These are phyloP conservation scores for Xyrichtys novacula DNA, from an alignment of 2,797 vertebrate genomes.

Conservation along the genomic window DNA sequence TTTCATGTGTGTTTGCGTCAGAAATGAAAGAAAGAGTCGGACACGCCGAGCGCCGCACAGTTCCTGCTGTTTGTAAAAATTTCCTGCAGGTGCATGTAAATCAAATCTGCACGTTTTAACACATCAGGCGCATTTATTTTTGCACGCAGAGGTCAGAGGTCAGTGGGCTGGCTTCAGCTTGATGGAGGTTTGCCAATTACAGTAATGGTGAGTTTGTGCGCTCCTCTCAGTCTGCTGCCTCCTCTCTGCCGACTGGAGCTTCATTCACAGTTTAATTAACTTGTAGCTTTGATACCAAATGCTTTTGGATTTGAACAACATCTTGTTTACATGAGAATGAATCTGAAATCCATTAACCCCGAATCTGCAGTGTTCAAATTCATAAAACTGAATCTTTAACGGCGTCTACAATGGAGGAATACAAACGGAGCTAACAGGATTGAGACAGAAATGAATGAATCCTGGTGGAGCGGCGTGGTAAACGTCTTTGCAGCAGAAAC, in stretches of 20 bases:
- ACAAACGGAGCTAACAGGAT: not conserved
- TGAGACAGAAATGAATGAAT: too few relatives aligned
- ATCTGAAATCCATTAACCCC: conserved; percentile 9
- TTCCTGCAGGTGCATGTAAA: not conserved
- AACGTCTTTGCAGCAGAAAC: not conserved
- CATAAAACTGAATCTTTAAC: conserved; percentile 2
- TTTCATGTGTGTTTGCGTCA: conserved; percentile 29
- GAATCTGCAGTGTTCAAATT: not conserved
- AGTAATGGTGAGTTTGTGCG: not conserved
- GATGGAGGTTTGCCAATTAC: conserved; percentile 17
- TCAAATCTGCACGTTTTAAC: conserved; percentile 5
- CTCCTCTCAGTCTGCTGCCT: not conserved
- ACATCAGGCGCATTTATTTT: not conserved
- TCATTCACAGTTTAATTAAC: conserved; percentile 14
- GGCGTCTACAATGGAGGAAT: not conserved
- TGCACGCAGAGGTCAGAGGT: conserved; percentile 31
- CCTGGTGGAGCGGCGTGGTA: too few relatives aligned
- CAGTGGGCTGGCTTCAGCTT: conserved; percentile 9
- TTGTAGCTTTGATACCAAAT: conserved; percentile 19
- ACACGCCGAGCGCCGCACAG: not conserved
- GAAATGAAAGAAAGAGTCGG: conserved; percentile 9
- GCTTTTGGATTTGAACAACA: conserved; percentile 4
- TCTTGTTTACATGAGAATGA: conserved; percentile 19
- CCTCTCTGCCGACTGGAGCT: conserved; percentile 2
- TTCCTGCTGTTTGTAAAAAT: not conserved